A percentile compares a stretch with the other conserved stretches of the same genome.
phyloP scores from a whole-genome alignment of 2,113 vertebrate genomes.

The Apodemus speciosus region DNA sequence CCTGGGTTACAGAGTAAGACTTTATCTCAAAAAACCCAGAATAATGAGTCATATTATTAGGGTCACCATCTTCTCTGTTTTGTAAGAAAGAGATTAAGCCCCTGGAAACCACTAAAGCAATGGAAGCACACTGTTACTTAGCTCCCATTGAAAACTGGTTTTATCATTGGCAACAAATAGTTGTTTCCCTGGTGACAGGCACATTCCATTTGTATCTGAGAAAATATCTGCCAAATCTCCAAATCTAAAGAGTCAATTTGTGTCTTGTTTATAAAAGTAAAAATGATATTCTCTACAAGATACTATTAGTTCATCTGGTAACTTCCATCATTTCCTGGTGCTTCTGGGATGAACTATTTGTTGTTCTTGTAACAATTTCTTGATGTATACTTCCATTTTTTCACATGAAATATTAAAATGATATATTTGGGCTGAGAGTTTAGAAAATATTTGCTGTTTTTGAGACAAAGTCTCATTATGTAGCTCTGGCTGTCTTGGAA shows the following conservation, averaged over 20 bases:
- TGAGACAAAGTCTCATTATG: background rate
- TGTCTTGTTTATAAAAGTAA: conserved; percentile 31
- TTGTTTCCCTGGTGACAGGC: conserved; percentile 9
- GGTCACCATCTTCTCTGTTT: background rate
- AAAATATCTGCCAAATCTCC: background rate
- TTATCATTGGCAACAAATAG: conserved; percentile 30
- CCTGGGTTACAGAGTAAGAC: background rate
- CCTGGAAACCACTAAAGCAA: background rate
- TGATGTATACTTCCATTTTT: background rate
- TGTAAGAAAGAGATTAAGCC: background rate
- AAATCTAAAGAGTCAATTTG: background rate
- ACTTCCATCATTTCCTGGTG: background rate
- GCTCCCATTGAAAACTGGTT: conserved; percentile 36
- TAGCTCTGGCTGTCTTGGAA: background rate
- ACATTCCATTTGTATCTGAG: conserved; percentile 15
- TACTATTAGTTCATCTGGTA: conserved; percentile 21
- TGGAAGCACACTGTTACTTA: background rate
- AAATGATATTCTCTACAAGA: background rate
- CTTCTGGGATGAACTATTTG: background rate
- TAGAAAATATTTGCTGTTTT: conserved; percentile 26
- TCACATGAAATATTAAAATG: conserved; percentile 32
- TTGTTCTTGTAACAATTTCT: background rate
- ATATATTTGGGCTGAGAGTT: background rate
- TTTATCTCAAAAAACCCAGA: background rate
- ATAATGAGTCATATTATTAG: background rate